Evolutionary conservation across 1,140 invertebrate species (phyloP), one percentile per base, ranked within the genome.

Genomic region (Atta texana): DNA sequence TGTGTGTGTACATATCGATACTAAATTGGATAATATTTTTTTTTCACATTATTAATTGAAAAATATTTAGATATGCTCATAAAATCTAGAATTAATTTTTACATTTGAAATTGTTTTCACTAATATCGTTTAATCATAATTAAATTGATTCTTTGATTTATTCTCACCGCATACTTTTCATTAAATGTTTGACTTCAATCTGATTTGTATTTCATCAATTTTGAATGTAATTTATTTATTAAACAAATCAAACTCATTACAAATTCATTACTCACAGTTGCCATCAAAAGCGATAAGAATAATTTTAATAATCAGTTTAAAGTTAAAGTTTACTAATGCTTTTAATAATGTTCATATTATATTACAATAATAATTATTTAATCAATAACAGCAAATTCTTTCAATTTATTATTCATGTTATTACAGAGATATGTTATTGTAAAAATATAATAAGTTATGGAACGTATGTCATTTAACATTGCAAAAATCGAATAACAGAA

Each of bases 331-430:
- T 44, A 39, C 6, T 18, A 64, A n/a, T 34, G 16, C 18, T 74
- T 53, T n/a, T 14, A 34, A 14, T 3, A 10, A 0, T 12, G 2
- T 34, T 10, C 51, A 74, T 21, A 61, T 63, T 63, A 31, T 59
- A 44, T 8, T 44, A 24, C 24, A 24, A 24, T 24, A 44, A 44
- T 71, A 61, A 18, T 64, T 44, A 1, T 59, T 75, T 12, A 24
- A 57, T 59, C 34, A 59, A 75, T 39, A 57, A 76, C n/a, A 61
- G n/a, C 3, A n/a, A 21, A 59, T 39, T 61, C 5, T 61, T 49
- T 28, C 8, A 61, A 24, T 77, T 77, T 14, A 44, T 44, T 44
- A 44, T 12, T 44, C 8, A 44, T 44, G 10, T 44, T 44, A 12
- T 10, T 44, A 44, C 39, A 44, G 8, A 44, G 39, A 44, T 18